Evolutionary conservation across 2,113 vertebrate genomes (phyloP), one percentile per base, ranked within the genome.

Genomic region (Pitta sordida): DNA sequence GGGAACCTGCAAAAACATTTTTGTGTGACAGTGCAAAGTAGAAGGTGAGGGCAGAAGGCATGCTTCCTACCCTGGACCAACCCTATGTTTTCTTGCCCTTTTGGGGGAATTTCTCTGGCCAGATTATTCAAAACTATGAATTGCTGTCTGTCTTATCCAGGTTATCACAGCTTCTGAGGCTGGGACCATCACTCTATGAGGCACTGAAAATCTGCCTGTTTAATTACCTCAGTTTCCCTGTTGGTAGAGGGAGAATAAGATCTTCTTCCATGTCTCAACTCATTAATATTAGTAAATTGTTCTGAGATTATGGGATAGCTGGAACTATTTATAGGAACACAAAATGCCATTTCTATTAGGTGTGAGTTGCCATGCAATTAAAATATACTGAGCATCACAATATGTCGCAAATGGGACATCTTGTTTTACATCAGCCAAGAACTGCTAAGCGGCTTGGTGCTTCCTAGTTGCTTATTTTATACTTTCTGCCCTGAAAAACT

Each of bases 241-340:
- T 55, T 87, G 3, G 4, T 59, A 64, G 71, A 87, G 36, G 56
- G 29, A 91, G 6, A 41, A 32, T 53, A 85, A 85, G 83, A 58
- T 69, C 77, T 80, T 79, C 39, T 53, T 84, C 67, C 34, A 10
- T 7, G 17, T 58, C 78, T 88, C 75, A 94, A 89, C 55, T 95
- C 84, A 94, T 94, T 91, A 94, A 92, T 91, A 91, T 62, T 63
- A 83, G 58, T 34, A 95, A 95, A 95, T 95, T 95, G 92, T 94
- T 95, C 91, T 93, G 86, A 96, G 91, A 94, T 84, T 93, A 87
- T 21, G 78, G 89, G 86, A 95, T 55, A 85, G 36, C 24, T 85
- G 55, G 74, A 89, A 91, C 93, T 95, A 90, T 92, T 92, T 80
- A 87, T 80, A 94, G 91, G 56, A 87, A 85, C 13, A 0, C 29